Conservation (phyloP, 1,140 invertebrate genomes). For the Drosophila athabasca region DNA sequence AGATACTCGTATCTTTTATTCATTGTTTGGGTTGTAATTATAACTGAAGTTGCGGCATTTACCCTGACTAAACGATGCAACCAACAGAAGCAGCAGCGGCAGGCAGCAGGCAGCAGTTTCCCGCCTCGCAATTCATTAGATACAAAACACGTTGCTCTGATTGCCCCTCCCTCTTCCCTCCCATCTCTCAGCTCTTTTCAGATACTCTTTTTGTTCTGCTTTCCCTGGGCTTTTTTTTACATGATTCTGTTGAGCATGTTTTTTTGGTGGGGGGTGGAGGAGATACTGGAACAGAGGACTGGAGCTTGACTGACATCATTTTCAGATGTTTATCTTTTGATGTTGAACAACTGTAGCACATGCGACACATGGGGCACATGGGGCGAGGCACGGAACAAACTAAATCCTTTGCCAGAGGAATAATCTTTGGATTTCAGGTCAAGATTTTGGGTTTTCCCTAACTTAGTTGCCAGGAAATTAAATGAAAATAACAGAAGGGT, state of each 20-base stretch:
- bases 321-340: slow-evolving; percentile 80
- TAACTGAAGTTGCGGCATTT: slow-evolving; percentile 43
- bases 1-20: slow-evolving; percentile 40
- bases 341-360: slow-evolving; percentile 69
- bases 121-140: slow-evolving; percentile 58
- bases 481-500: background rate
- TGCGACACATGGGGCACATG: slow-evolving; percentile 52
- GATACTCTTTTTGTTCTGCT: slow-evolving; percentile 26
- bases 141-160: slow-evolving; percentile 61
- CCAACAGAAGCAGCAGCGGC: slow-evolving; percentile 15
- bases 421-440: slow-evolving; percentile 29
- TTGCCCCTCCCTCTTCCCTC: slow-evolving; percentile 32
- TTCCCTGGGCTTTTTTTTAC: slow-evolving; percentile 21
- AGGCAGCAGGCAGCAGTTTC: slow-evolving; percentile 15
- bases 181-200: slow-evolving; percentile 36
- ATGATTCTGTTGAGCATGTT: slow-evolving; percentile 14
- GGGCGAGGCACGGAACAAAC: slow-evolving; percentile 18
- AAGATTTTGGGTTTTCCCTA: slow-evolving; percentile 18
- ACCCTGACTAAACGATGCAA: slow-evolving; percentile 38
- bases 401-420: slow-evolving; percentile 32
- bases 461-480: slow-evolving; percentile 7
- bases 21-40: slow-evolving; percentile 32
- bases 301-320: slow-evolving; percentile 77
- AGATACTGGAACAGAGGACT: slow-evolving; percentile 23
- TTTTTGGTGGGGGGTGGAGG: background rate